These are phyloP conservation scores for Laspeyria flexula DNA, from an alignment of 2,888 invertebrate genomes.

Conservation along the genomic window DNA sequence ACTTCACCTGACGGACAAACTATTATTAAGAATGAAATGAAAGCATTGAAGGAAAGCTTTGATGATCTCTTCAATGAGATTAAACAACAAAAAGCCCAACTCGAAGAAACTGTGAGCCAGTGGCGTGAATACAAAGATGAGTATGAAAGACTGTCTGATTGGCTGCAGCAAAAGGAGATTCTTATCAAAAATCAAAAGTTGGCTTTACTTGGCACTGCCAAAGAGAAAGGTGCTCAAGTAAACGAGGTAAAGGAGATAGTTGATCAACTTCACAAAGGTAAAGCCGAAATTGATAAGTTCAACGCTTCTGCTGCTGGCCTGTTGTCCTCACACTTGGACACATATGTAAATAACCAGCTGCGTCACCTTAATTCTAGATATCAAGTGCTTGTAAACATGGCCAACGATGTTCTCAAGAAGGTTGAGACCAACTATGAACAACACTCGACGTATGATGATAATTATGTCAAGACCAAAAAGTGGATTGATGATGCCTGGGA, in stretches of 20 bases:
- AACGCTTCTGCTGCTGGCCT: constrained; percentile 92
- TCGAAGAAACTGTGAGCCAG: constrained; percentile 92
- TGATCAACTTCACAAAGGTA: constrained; percentile 90
- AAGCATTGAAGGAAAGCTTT: constrained; percentile 93
- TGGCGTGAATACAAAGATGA: constrained; percentile 97
- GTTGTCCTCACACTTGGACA: constrained; percentile 93
- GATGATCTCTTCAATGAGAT: constrained; percentile 94
- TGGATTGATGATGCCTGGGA: constrained; percentile 96
- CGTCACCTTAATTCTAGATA: constrained; percentile 95
- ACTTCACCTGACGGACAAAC: constrained; percentile 93
- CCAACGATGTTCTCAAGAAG: constrained; percentile 95
- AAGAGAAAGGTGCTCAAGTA: constrained; percentile 94
- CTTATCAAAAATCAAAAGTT: constrained; percentile 96
- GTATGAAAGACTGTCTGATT: constrained; percentile 95
- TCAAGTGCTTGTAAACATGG: constrained; percentile 94
- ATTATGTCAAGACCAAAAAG: constrained; percentile 90
- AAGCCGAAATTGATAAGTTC: constrained; percentile 93
- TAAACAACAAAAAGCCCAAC: constrained; percentile 92
- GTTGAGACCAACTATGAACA: constrained; percentile 95
- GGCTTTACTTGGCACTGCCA: constrained; percentile 91
- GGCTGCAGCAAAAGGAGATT: constrained; percentile 97
- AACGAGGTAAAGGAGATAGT: constrained; percentile 92
- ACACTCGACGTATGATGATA: constrained; percentile 92
- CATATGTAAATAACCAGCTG: constrained; percentile 94
- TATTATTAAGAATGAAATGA: constrained; percentile 93